Conservation (phyloP, 2,888 invertebrate genomes). For the Epinotia bilunana region DNA sequence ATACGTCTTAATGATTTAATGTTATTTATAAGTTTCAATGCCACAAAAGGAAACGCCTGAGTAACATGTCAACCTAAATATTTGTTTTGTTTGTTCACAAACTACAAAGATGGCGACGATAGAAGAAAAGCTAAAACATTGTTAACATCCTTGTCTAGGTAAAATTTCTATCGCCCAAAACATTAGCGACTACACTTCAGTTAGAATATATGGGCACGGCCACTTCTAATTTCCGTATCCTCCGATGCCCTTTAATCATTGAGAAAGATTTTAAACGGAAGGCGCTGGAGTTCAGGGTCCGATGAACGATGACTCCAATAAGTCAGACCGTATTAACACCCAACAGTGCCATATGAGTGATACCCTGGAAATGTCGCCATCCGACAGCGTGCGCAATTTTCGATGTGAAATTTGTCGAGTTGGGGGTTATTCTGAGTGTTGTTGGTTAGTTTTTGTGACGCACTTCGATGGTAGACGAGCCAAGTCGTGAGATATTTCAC, state of each 20-base stretch:
- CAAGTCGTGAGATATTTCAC: not conserved
- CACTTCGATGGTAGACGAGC: not conserved
- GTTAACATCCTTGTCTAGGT: not conserved
- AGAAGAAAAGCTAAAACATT: not conserved
- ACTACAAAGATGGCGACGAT: too few species aligned
- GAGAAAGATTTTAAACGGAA: constrained; percentile 41
- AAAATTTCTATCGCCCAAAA: not conserved
- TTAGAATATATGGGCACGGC: not conserved
- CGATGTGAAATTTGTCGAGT: constrained; percentile 46
- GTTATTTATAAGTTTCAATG: too few species aligned
- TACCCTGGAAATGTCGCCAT: constrained; percentile 72
- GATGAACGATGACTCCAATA: constrained; percentile 75
- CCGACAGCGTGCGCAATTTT: constrained; percentile 47
- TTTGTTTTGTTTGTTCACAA: too few species aligned
- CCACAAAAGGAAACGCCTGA: too few species aligned
- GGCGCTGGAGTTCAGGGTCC: constrained; percentile 56
- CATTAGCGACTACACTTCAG: not conserved
- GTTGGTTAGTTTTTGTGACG: not conserved
- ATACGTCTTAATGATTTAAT: too few species aligned
- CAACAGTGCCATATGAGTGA: constrained; percentile 77
- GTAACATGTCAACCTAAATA: too few species aligned
- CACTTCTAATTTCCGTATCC: constrained; percentile 32
- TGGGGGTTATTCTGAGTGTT: constrained; percentile 13
- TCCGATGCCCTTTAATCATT: constrained; percentile 27
- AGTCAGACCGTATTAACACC: constrained; percentile 79